phyloP scores from a whole-genome alignment of 2,888 invertebrate species.

The Mayetiola destructor region DNA sequence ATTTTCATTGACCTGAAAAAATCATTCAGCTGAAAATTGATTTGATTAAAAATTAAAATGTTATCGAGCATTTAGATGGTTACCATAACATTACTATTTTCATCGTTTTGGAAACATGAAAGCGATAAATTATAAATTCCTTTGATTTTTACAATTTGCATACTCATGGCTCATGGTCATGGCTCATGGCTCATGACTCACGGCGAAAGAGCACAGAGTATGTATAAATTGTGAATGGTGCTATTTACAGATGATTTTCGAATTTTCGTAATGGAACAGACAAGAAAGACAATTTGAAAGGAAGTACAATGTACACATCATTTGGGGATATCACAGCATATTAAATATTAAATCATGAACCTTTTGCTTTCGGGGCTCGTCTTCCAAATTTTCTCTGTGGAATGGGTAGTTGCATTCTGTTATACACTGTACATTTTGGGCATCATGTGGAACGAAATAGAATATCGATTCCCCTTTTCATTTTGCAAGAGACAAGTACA shows the following conservation, averaged over 20 bases:
- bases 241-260: background rate
- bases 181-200: too few species aligned
- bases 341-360: slow-evolving; percentile 4
- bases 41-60: too few species aligned
- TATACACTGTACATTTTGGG: too few species aligned
- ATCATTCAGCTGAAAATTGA: background rate
- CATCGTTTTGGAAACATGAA: too few species aligned
- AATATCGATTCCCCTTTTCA: background rate
- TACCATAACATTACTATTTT: too few species aligned
- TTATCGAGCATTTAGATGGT: background rate
- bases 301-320: background rate
- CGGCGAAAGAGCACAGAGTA: too few species aligned
- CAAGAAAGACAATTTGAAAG: background rate
- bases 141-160: too few species aligned
- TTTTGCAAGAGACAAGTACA: too few species aligned
- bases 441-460: background rate
- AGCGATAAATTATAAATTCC: too few species aligned
- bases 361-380: background rate
- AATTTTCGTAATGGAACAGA: background rate
- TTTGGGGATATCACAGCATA: background rate
- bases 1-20: background rate
- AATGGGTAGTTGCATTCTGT: slow-evolving; percentile 1
- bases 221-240: slow-evolving; percentile 1
- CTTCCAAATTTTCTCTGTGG: background rate
- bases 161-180: too few species aligned